These are phyloP conservation scores for Apamea crenata DNA, from an alignment of 2,888 invertebrate genomes.

Conservation along the genomic window DNA sequence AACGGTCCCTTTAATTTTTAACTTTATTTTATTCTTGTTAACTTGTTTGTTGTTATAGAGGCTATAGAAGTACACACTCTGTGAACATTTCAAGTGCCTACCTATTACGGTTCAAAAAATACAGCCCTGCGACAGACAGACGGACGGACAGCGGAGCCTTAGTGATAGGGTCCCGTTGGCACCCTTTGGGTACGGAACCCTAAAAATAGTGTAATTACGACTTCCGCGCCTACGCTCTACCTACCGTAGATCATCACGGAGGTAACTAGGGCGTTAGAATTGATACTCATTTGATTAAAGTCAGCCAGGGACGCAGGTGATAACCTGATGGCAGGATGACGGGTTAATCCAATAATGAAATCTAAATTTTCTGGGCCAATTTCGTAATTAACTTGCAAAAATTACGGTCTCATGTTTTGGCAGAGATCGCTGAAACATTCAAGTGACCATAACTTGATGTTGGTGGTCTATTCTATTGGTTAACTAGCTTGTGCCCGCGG, in stretches of 20 bases:
- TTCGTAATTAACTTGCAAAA: neutral
- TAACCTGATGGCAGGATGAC: neutral
- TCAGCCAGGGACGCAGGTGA: too few relatives aligned
- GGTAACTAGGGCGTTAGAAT: conserved; percentile 24
- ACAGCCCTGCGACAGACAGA: neutral
- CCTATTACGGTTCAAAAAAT: neutral
- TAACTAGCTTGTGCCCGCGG: neutral
- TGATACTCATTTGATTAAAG: conserved; percentile 12
- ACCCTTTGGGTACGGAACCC: neutral
- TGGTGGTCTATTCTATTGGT: neutral
- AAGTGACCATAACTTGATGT: too few relatives aligned
- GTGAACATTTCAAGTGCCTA: neutral
- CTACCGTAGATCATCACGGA: neutral
- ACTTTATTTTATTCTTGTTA: neutral
- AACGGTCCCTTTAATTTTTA: neutral
- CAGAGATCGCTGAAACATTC: neutral
- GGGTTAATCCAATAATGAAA: neutral
- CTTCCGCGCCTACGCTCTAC: neutral
- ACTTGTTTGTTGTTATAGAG: neutral
- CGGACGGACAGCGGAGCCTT: neutral
- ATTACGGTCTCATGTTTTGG: neutral
- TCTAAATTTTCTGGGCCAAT: neutral
- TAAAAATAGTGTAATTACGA: conserved; percentile 3
- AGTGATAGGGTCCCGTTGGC: neutral
- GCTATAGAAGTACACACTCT: neutral